Percentiles rank a stretch among this genome's conserved stretches.
Evolutionary conservation across 2,113 vertebrate genomes (phyloP).

Genomic region (Coreoperca whiteheadi): DNA sequence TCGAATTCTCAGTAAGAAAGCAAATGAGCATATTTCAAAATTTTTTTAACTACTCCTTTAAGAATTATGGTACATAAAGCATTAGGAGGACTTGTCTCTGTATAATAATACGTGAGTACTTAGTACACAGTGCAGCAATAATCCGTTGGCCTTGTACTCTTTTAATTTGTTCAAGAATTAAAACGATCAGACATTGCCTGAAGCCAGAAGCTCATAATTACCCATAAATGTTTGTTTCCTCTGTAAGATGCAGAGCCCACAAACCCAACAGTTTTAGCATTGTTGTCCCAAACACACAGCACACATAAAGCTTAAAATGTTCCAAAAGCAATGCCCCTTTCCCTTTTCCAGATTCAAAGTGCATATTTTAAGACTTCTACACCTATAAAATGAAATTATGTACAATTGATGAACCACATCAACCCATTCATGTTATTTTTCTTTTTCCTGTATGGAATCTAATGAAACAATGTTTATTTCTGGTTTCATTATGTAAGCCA

Average conservation of each 20-base stretch:
- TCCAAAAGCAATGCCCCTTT: constrained; percentile 44
- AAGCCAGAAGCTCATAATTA: constrained; percentile 36
- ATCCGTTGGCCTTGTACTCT: not conserved
- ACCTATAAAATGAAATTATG: constrained; percentile 43
- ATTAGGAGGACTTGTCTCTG: not conserved
- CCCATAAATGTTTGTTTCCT: constrained; percentile 24
- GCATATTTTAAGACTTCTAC: constrained; percentile 32
- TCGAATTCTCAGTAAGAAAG: no score
- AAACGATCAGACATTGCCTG: constrained; percentile 14
- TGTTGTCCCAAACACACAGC: constrained; percentile 23
- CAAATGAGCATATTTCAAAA: not conserved
- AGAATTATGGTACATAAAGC: not conserved
- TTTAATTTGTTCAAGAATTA: constrained; percentile 26
- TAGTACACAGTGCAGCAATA: not conserved
- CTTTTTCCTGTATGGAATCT: constrained; percentile 18
- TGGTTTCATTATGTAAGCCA: constrained; percentile 11
- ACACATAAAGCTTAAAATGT: constrained; percentile 37
- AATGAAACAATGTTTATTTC: constrained; percentile 24
- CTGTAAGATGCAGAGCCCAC: constrained; percentile 31
- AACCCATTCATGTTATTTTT: constrained; percentile 39
- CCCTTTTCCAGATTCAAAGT: constrained; percentile 16
- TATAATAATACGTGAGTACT: not conserved
- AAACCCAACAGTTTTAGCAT: constrained; percentile 16
- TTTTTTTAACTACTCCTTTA: not conserved
- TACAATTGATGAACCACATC: constrained; percentile 5